Percentiles rank a stretch among this genome's conserved stretches.
These are phyloP conservation scores for Motacilla tschutschensis DNA, from an alignment of 2,113 vertebrate genomes.

Conservation along the genomic window DNA sequence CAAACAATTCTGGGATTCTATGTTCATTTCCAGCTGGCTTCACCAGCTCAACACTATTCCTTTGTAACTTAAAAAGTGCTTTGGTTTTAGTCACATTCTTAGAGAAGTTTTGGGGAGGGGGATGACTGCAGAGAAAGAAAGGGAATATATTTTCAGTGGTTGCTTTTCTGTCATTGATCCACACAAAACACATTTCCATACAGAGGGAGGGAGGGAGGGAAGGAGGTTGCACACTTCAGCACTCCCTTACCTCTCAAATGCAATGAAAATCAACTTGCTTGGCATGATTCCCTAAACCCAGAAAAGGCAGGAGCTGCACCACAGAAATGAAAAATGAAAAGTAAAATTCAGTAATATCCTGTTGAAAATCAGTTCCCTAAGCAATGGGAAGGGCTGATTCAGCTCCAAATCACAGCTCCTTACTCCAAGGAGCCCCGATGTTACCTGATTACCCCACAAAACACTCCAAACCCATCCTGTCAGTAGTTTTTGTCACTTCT, in stretches of 20 bases:
- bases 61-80: neutral
- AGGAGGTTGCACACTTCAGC: neutral
- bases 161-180: neutral
- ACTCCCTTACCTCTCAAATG: neutral
- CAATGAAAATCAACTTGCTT: neutral
- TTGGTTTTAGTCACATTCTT: neutral
- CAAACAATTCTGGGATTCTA: neutral
- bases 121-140: neutral
- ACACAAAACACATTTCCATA: neutral
- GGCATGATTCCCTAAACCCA: neutral
- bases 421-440: neutral
- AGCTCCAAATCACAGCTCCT: neutral
- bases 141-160: neutral
- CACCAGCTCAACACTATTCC: neutral
- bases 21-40: neutral
- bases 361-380: neutral
- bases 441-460: neutral
- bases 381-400: neutral
- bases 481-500: neutral
- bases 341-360: neutral
- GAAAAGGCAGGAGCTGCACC: neutral
- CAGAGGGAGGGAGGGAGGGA: neutral
- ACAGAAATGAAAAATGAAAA: neutral
- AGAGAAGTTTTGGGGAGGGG: neutral
- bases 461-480: neutral